Conservation (phyloP, 2,113 vertebrate species). For the Cephalopterus ornatus region DNA sequence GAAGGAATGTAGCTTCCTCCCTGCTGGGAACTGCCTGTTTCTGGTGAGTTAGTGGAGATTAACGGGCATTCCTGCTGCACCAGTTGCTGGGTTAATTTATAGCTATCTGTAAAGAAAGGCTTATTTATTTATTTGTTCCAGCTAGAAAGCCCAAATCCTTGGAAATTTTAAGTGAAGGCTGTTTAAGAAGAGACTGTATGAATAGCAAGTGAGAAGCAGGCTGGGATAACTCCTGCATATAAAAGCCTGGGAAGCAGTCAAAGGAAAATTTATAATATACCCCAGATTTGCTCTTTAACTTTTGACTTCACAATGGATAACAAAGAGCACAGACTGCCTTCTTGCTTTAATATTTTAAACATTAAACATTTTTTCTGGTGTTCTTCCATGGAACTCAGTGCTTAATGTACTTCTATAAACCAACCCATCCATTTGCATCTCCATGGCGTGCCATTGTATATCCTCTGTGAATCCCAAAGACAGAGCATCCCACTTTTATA, state of each 20-base stretch:
- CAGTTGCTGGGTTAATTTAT: conserved; percentile 21
- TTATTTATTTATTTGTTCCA: background rate
- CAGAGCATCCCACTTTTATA: background rate
- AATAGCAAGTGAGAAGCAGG: background rate
- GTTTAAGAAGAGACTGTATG: background rate
- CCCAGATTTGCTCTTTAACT: background rate
- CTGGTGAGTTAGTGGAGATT: conserved; percentile 35
- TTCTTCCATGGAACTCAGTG: background rate
- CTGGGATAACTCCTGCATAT: background rate
- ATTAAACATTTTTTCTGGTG: background rate
- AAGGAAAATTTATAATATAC: background rate
- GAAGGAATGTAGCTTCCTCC: conserved; percentile 16
- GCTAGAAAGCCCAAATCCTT: background rate
- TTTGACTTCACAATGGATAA: background rate
- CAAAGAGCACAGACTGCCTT: background rate
- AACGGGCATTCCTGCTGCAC: background rate
- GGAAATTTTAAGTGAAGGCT: background rate
- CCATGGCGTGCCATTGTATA: background rate
- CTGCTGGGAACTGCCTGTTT: background rate
- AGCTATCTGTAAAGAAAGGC: background rate
- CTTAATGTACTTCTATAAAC: background rate
- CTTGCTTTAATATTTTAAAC: background rate
- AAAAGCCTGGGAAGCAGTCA: background rate
- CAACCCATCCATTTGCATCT: background rate
- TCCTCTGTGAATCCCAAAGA: background rate